Evolutionary conservation across 2,888 invertebrate genomes (phyloP), one percentile per base, ranked within the genome.

Genomic region (Calameuta filiformis): DNA sequence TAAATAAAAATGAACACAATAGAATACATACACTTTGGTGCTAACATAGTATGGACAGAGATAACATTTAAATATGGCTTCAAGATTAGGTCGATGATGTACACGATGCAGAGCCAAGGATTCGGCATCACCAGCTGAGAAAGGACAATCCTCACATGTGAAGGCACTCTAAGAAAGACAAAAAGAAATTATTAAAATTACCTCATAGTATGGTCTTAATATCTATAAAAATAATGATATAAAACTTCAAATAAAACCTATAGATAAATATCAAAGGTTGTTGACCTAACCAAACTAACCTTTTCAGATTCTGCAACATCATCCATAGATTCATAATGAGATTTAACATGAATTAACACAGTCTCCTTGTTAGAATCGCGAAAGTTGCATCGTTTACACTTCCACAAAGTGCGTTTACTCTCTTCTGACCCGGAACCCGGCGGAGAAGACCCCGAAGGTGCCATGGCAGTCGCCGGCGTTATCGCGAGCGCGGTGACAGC

Each of bases 381-480:
- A 86, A 96, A 98, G 90, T 95, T 95, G 92, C 98, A 98, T 89
- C 96, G 96, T 92, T 97, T 97, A 92, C 98, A 98, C 90, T 97
- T 96, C 96, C 97, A 97, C 85, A 96, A 92, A 23, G 96, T 96
- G 87, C 95, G 95, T 92, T 96, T 96, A 71, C 94, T 93, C 87
- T 93, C 94, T 87, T 92, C 93, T 89, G 92, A 87, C 85, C 81
- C 81, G 11, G 78, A 77, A 35, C 76, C 80, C 9, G 78, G 76
- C 34, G 80, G 77, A 12, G 80, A 74, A n/a, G 76, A 31, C 56
- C 77, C 73, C 6, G 81, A 69, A 6, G 81, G 71, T 6, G 82
- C 73, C 15, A 80, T 68, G 15, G 85, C 77, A 69, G 79, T 77
- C 4, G 85, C 83, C 56, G 23, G 56, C 56, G 56, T 56, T 9